Evolutionary conservation across 2,888 invertebrate genomes (phyloP), one percentile per base, ranked within the genome.

Genomic region (Melinaea marsaeus): DNA sequence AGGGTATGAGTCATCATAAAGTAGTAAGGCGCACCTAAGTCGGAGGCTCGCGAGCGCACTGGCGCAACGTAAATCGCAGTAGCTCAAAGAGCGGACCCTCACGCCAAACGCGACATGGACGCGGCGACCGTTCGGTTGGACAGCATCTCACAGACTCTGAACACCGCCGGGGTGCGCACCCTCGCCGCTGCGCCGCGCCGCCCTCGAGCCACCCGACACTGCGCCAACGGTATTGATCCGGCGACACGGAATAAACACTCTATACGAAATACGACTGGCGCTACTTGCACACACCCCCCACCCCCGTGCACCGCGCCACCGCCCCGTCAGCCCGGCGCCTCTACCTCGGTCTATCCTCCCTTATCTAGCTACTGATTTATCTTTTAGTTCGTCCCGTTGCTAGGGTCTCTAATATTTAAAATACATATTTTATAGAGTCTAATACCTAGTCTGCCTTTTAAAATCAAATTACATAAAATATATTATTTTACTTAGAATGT

Each of bases 211-310:
- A 84, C 84, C 84, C 89, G 89, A 84, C 89, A 90, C 88, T 91
- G 89, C 90, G 90, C 90, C 90, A 90, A 84, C 87, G 76, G 88
- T 90, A 90, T 91, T 87, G 90, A 90, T 90, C 90, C 86, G 84
- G 75, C 90, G 85, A 81, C 88, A 85, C 88, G 90, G 90, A 88
- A 90, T 88, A 86, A 88, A 88, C 88, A 87, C 87, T 89, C 90
- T 89, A 90, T 89, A 90, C 91, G 88, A 87, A 89, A 89, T 90
- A 90, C 89, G 86, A 85, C 89, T 81, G 86, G 85, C 85, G 85
- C 88, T 85, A 84, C 83, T 84, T 85, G 87, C 87, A 86, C 86
- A 84, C 86, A 82, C 87, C 86, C 86, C 83, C 73, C 11, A 35
- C 32, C 85, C 85, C 81, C 78, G 81, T 73, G 81, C 81, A 83